Evolutionary conservation across 2,888 invertebrate species (phyloP).

Genomic region (Dryocosmus kuriphilus): DNA sequence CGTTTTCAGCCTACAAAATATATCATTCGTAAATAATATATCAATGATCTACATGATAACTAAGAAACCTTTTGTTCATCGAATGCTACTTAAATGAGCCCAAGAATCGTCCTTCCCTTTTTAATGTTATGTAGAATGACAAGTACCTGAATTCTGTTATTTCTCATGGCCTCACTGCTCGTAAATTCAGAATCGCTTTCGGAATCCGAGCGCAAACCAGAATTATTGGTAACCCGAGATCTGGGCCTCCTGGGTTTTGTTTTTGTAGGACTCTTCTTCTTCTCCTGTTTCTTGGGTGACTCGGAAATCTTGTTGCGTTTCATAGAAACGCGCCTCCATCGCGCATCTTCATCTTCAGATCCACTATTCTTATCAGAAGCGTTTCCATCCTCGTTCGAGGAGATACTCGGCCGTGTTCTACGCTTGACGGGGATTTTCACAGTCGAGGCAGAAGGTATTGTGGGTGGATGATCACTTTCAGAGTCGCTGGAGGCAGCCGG

Average conservation of each 20-base stretch:
- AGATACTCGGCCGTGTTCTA: slow-evolving; percentile 46
- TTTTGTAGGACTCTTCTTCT: slow-evolving; percentile 73
- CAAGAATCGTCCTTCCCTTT: neutral
- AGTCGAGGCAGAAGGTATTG: slow-evolving; percentile 3
- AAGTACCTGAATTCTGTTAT: slow-evolving; percentile 58
- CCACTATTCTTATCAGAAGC: slow-evolving; percentile 58
- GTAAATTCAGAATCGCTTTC: slow-evolving; percentile 71
- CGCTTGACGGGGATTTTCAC: slow-evolving; percentile 27
- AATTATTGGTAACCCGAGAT: slow-evolving; percentile 67
- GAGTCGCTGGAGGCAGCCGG: slow-evolving; percentile 71
- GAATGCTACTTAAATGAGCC: neutral
- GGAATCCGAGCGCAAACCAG: slow-evolving; percentile 69
- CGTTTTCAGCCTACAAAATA: neutral
- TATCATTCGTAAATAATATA: no score
- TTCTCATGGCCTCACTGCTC: slow-evolving; percentile 58
- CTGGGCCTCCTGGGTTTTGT: slow-evolving; percentile 73
- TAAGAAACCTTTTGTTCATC: neutral
- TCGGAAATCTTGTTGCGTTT: slow-evolving; percentile 70
- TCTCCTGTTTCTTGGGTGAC: slow-evolving; percentile 71
- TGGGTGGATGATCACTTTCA: slow-evolving; percentile 65
- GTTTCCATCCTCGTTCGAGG: slow-evolving; percentile 71
- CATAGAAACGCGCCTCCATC: slow-evolving; percentile 64
- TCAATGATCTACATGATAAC: no score
- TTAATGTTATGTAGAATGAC: no score
- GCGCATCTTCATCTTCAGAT: slow-evolving; percentile 65